A percentile compares a stretch with the other conserved stretches of the same genome.
phyloP scores from a whole-genome alignment of 2,113 vertebrate species.

The Sebastes schlegelii region DNA sequence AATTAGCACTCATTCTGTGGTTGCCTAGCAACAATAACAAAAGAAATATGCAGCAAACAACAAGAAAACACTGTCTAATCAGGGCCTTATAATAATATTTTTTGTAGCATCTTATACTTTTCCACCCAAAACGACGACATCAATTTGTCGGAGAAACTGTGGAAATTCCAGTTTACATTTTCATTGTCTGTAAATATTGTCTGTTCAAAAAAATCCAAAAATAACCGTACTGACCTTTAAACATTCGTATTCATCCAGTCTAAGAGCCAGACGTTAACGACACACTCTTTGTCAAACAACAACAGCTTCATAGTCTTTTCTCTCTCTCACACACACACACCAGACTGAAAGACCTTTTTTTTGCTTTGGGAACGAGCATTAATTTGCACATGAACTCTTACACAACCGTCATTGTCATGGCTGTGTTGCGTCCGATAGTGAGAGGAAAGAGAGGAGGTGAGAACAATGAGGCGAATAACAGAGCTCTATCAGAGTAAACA shows the following conservation, averaged over 20 bases:
- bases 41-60: too few species aligned
- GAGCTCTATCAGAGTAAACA: slow-evolving; percentile 71
- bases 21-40: too few species aligned
- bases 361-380: slow-evolving; percentile 44
- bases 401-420: slow-evolving; percentile 59
- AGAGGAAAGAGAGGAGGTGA: slow-evolving; percentile 57
- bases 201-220: slow-evolving; percentile 1
- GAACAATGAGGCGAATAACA: slow-evolving; percentile 67
- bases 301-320: slow-evolving; percentile 21
- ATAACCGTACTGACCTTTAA: slow-evolving; percentile 19
- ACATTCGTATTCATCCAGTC: not conserved
- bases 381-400: slow-evolving; percentile 70
- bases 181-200: not conserved
- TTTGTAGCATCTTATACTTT: too few species aligned
- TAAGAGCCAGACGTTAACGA: slow-evolving; percentile 20
- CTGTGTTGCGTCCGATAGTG: slow-evolving; percentile 45
- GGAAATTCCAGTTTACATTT: not conserved
- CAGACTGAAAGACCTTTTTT: slow-evolving; percentile 40
- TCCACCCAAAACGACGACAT: too few species aligned
- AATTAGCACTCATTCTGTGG: too few species aligned
- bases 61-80: too few species aligned
- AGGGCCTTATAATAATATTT: too few species aligned
- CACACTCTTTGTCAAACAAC: slow-evolving; percentile 34
- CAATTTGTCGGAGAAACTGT: not conserved
- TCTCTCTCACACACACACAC: not conserved